Percentiles rank a stretch among this genome's conserved stretches.
Conservation (phyloP, 2,797 vertebrate genomes). For the Ctenochaetus hawaiiensis region DNA sequence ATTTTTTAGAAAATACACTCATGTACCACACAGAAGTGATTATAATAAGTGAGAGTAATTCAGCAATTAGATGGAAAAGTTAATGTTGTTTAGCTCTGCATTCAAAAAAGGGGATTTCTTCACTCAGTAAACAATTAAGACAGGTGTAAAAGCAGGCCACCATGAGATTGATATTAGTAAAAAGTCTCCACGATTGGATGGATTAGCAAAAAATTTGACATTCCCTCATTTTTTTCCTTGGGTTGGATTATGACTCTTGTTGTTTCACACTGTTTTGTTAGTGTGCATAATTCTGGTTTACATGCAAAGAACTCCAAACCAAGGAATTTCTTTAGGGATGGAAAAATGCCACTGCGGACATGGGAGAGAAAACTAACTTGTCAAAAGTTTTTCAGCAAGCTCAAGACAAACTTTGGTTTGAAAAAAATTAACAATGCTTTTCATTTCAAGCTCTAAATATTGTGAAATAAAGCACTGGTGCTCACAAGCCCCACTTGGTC, state of each 20-base stretch:
- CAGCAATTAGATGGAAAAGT: not conserved
- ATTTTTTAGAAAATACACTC: not conserved
- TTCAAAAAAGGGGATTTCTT: not conserved
- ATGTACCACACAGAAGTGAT: not conserved
- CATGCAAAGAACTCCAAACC: too few relatives aligned
- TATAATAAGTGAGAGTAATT: not conserved
- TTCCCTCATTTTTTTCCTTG: not conserved
- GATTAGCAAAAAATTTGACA: not conserved
- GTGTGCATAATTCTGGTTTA: too few relatives aligned
- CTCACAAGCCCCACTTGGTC: constrained; percentile 34
- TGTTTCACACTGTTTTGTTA: too few relatives aligned
- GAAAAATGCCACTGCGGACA: too few relatives aligned
- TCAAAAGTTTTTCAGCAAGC: too few relatives aligned
- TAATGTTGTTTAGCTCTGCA: not conserved
- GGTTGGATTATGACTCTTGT: too few relatives aligned
- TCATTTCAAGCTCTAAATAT: not conserved
- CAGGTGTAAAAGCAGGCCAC: not conserved
- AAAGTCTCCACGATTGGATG: not conserved
- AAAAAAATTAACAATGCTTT: constrained; percentile 15
- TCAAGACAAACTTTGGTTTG: constrained; percentile 5
- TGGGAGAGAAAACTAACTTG: too few relatives aligned
- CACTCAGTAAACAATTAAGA: not conserved
- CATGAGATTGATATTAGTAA: not conserved
- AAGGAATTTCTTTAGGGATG: too few relatives aligned
- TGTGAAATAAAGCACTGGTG: constrained; percentile 11